A percentile compares a stretch with the other conserved stretches of the same genome.
Conservation (phyloP, 2,113 vertebrate species). For the Pterocles gutturalis region DNA sequence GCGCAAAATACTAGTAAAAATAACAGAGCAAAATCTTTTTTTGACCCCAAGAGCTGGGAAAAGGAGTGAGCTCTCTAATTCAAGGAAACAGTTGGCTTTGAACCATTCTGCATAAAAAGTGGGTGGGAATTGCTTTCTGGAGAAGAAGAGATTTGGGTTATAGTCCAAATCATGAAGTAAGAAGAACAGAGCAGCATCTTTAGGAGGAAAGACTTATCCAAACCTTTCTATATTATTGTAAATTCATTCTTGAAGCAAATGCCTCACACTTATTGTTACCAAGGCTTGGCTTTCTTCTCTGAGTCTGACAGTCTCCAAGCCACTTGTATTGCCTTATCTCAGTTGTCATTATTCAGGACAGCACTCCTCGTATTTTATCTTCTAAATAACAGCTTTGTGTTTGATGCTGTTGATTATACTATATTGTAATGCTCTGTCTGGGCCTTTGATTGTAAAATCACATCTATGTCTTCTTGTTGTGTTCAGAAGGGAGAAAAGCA, state of each 20-base stretch:
- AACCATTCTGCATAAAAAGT: neutral
- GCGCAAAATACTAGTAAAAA: neutral
- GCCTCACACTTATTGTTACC: neutral
- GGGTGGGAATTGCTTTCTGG: neutral
- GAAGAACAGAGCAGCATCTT: neutral
- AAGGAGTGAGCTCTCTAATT: neutral
- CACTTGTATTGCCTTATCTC: neutral
- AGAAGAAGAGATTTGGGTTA: neutral
- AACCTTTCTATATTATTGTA: neutral
- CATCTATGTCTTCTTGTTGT: neutral
- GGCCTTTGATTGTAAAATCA: neutral
- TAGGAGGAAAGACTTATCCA: neutral
- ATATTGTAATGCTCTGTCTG: neutral
- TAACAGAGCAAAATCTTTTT: neutral
- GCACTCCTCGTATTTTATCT: neutral
- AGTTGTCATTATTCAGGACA: neutral
- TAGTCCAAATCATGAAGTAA: neutral
- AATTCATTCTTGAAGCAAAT: neutral
- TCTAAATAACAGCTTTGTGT: neutral
- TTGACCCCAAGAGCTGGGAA: slow-evolving; percentile 15
- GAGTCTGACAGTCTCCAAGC: neutral
- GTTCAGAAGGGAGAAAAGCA: neutral
- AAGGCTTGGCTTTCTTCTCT: neutral
- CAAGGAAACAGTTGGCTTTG: slow-evolving; percentile 19
- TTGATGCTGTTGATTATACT: neutral